Evolutionary conservation across 1,140 invertebrate genomes (phyloP).

Genomic region (Pemphigus obesinymphae): DNA sequence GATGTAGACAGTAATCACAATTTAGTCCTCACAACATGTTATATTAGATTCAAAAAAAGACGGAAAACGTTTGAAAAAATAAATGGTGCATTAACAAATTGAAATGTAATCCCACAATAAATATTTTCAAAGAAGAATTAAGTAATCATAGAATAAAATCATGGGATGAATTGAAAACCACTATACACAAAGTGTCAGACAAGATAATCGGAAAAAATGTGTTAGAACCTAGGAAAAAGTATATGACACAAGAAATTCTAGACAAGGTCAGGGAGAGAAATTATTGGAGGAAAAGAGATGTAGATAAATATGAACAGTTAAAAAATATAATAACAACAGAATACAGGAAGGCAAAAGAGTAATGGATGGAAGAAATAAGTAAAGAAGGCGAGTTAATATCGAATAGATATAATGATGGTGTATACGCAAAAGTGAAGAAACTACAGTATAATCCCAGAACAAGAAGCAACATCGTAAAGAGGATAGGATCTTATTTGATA

Average conservation of each 20-base stretch:
- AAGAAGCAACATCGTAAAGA: neutral
- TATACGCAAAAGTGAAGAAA: constrained; percentile 6
- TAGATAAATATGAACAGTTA: neutral
- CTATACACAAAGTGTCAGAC: neutral
- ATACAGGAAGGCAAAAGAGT: neutral
- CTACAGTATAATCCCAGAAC: neutral
- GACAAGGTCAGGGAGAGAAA: constrained; percentile 23
- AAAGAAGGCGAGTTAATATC: neutral
- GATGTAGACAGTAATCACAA: constrained; percentile 49
- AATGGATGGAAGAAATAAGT: neutral
- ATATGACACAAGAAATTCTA: constrained; percentile 47
- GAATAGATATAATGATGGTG: neutral
- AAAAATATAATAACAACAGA: neutral
- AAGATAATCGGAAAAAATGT: constrained; percentile 15
- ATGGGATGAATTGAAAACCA: neutral
- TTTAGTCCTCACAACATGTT: constrained; percentile 43
- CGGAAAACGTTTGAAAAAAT: neutral
- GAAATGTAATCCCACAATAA: neutral
- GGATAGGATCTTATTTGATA: neutral
- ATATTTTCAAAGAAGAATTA: neutral
- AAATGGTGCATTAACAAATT: neutral
- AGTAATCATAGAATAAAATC: constrained; percentile 35
- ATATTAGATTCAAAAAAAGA: constrained; percentile 19
- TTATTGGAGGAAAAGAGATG: constrained; percentile 43
- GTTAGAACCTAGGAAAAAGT: constrained; percentile 13